Base-by-base conservation (phyloP, 2,797 vertebrate species). In the Gymnodraco acuticeps region DNA sequence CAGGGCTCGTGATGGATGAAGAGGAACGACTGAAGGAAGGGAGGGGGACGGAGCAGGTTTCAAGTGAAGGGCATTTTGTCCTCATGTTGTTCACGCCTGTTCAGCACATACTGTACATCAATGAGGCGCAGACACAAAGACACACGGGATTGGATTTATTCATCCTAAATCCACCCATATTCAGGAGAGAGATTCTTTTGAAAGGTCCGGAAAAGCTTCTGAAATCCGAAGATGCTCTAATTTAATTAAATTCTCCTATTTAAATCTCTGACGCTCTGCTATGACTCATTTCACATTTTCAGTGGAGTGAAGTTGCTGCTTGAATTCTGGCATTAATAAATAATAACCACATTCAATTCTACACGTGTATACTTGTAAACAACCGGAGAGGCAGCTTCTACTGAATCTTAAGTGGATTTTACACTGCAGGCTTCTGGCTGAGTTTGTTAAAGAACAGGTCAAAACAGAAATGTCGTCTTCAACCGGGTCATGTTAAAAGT, bases 11-110 rank as follows among this genome's bases (percentile, higher is more conserved):
- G 85, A 92, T 86, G 88, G 88, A 91, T 90, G 87, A 80, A 84
- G 83, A 84, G 75, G 62, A 85, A 86, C 79, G 82, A 89, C 69
- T 73, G 80, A 82, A n/a, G 42, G 38, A 38, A 38, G 55, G 59
- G 69, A 59, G 54, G 77, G 69, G 16, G 54, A 51, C 23, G 3
- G 46, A 33, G 56, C 61, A 52, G 51, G 65, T 62, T 76, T 75
- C 20, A 73, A 73, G 69, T 78, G 84, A 87, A 89, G 87, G 81
- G 88, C 88, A 77, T 85, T 86, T 87, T 90, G 73, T 88, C 69
- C 75, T 85, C 56, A 67, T 52, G 53, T 52, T n/a, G n/a, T 70
- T 76, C 17, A 17, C 19, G 45, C 51, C 55, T 59, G 58, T 77
- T 82, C 27, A 54, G 19, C 50, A 64, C 33, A 59, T 43, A 81